These are phyloP conservation scores for Drosophila persimilis DNA, from an alignment of 1,140 invertebrate species.

Conservation along the genomic window DNA sequence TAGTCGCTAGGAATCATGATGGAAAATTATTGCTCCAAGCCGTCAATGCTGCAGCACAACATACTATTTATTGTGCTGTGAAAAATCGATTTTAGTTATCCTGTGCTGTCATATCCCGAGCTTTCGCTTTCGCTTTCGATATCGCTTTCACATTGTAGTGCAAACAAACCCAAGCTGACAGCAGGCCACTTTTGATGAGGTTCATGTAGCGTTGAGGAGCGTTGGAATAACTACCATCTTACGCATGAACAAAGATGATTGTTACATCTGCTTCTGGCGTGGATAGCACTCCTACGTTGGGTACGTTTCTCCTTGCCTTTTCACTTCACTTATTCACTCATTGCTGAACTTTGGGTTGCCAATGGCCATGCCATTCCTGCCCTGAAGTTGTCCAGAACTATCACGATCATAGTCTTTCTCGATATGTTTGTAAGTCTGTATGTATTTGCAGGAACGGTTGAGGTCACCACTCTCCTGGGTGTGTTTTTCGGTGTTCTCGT, in stretches of 20 bases:
- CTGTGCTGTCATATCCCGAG: slow-evolving; percentile 62
- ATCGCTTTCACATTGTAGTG: slow-evolving; percentile 34
- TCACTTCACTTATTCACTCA: slow-evolving; percentile 20
- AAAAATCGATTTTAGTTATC: slow-evolving; percentile 73
- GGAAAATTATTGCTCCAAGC: not conserved
- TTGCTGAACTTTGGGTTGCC: no score
- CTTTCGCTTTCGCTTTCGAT: slow-evolving; percentile 40
- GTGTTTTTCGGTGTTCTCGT: slow-evolving; percentile 89
- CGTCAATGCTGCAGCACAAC: slow-evolving; percentile 9
- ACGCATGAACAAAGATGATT: slow-evolving; percentile 79
- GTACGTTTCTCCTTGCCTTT: slow-evolving; percentile 50
- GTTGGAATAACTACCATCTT: slow-evolving; percentile 23
- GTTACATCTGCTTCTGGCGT: slow-evolving; percentile 79
- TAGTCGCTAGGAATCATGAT: no score
- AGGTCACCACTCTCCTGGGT: slow-evolving; percentile 91
- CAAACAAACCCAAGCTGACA: slow-evolving; percentile 35
- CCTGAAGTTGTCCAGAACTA: no score
- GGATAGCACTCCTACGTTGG: slow-evolving; percentile 77
- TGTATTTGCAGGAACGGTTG: slow-evolving; percentile 87
- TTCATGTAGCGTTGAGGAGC: slow-evolving; percentile 14
- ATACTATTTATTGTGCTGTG: slow-evolving; percentile 60
- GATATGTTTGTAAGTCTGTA: no score
- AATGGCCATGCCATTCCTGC: no score
- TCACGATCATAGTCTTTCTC: no score
- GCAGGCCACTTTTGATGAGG: slow-evolving; percentile 9